These are phyloP conservation scores for Coranthus polyacanthus DNA, from an alignment of 2,797 vertebrate species.

Conservation along the genomic window DNA sequence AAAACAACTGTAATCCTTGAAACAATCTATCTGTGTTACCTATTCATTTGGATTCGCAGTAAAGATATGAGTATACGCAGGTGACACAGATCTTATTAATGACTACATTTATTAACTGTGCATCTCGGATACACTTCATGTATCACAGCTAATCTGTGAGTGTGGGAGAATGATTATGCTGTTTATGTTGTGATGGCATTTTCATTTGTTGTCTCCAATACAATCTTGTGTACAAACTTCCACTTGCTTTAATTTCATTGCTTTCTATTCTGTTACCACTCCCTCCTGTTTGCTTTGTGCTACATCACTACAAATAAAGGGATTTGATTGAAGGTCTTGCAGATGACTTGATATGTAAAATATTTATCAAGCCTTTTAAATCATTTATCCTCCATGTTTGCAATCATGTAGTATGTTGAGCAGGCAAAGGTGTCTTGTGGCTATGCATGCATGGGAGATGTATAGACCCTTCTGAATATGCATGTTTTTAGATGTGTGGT, in stretches of 20 bases:
- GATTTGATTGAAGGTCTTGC: constrained; percentile 18
- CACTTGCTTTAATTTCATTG: constrained; percentile 1
- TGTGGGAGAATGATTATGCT: constrained; percentile 9
- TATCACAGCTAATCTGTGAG: not conserved
- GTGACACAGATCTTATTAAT: not conserved
- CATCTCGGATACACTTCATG: constrained; percentile 1
- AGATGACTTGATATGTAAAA: constrained; percentile 26
- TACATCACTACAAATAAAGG: not conserved
- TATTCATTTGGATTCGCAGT: constrained; percentile 35
- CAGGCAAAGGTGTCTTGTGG: constrained; percentile 3
- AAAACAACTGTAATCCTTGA: constrained; percentile 27
- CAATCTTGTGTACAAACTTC: not conserved
- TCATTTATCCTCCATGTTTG: constrained; percentile 41
- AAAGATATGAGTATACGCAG: not conserved
- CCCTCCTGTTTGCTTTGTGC: not conserved
- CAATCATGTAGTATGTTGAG: constrained; percentile 31
- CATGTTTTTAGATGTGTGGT: constrained; percentile 5
- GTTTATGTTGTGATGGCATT: constrained; percentile 7
- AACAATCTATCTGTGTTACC: constrained; percentile 28
- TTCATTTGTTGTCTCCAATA: constrained; percentile 18
- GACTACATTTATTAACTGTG: not conserved
- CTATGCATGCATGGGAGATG: not conserved
- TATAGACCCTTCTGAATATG: constrained; percentile 14
- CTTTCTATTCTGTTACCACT: not conserved
- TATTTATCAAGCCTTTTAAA: constrained; percentile 50